Evolutionary conservation across 2,797 vertebrate species (phyloP).

Genomic region (Tamandua tetradactyla): DNA sequence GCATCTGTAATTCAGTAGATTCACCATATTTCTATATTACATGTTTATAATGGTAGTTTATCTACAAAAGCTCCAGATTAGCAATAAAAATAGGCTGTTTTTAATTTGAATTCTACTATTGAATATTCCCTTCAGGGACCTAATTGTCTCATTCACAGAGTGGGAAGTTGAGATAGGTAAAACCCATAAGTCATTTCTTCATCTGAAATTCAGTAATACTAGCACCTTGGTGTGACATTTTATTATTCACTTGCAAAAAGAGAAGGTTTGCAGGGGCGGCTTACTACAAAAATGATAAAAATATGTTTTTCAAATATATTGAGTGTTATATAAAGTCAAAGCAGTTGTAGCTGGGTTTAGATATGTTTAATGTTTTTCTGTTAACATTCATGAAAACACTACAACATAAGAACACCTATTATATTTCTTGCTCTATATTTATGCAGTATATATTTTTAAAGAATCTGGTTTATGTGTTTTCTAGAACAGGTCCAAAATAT

Average conservation of each 20-base stretch:
- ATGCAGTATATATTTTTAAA: not conserved
- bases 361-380: conserved; percentile 38
- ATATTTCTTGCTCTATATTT: not conserved
- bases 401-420: conserved; percentile 31
- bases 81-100: not conserved
- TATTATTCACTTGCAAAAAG: conserved; percentile 56
- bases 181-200: not conserved
- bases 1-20: not conserved
- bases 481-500: not conserved
- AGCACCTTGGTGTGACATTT: conserved; percentile 30
- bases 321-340: conserved; percentile 72
- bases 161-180: not conserved
- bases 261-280: conserved; percentile 43
- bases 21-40: not conserved
- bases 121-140: not conserved
- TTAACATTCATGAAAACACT: conserved; percentile 49
- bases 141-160: conserved; percentile 15
- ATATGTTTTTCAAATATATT: conserved; percentile 59
- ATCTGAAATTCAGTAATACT: conserved; percentile 36
- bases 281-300: conserved; percentile 51
- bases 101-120: not conserved
- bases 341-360: conserved; percentile 41
- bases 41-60: not conserved
- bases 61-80: not conserved
- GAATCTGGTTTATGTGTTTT: not conserved